Evolutionary conservation across 2,797 vertebrate genomes (phyloP), one percentile per base, ranked within the genome.

Genomic region (Rhincodon typus): DNA sequence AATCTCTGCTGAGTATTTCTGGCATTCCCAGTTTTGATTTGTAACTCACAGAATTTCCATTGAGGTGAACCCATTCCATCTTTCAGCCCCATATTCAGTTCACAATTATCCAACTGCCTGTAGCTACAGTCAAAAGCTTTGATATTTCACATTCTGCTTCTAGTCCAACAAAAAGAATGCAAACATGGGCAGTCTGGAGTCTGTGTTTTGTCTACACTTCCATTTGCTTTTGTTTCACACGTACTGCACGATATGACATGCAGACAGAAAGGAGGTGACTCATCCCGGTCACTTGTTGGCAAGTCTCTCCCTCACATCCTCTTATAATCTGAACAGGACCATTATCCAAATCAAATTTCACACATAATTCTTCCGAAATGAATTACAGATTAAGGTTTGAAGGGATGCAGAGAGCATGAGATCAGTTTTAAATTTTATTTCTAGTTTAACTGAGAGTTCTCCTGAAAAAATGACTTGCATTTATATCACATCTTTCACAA

Each of bases 171-270:
- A 84, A 69, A 84, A 84, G 62, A 93, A 93, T 93, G 90, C 90
- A 93, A 93, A 93, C 66, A 93, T 1, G 38, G 90, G 69, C 62
- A 27, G 90, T 25, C 66, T 67, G 90, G 62, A 69, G 90, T 93
- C 90, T 93, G 90, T 93, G 90, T 93, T 93, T 69, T 93, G 90
- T 93, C 90, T 93, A 23, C 62, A 38, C 34, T n/a, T 42, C 38
- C 66, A 93, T 25, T 69, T 67, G 19, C 38, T 93, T 93, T 38
- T 93, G 62, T 93, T 69, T n/a, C n/a, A 15, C 42, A 23, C 10
- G n/a, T 3, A 12, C 62, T 69, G 90, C 30, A 91, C 3, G 57
- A 91, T 66, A 66, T 30, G 15, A 90, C 53, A 90, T n/a, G 21
- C 7, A 69, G 90, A 42, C 42, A 69, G 90, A 42, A 10, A 42